Evolutionary conservation across 2,888 invertebrate species (phyloP).

Genomic region (Drosophila siamana): DNA sequence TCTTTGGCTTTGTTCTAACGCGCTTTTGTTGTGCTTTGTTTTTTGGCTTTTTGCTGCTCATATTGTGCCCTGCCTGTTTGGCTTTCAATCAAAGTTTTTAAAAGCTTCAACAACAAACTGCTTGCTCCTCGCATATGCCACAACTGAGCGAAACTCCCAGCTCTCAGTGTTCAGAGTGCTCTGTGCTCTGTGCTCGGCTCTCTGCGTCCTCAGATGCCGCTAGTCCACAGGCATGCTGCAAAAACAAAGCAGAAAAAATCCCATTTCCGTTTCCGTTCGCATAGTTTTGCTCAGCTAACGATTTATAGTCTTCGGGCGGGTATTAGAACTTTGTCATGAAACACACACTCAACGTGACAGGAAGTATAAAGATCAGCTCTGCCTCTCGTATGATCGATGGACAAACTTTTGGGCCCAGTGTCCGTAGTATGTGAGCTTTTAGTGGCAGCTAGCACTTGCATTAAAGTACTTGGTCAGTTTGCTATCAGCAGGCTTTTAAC

Average conservation of each 20-base stretch:
- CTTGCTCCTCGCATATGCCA: constrained; percentile 62
- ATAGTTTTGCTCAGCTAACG: constrained; percentile 53
- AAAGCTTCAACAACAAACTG: constrained; percentile 73
- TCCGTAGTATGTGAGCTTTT: neutral
- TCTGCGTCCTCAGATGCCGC: constrained; percentile 35
- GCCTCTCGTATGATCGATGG: constrained; percentile 10
- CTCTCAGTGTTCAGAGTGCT: constrained; percentile 17
- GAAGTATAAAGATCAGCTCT: constrained; percentile 27
- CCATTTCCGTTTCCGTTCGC: constrained; percentile 77
- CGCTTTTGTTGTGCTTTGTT: constrained; percentile 65
- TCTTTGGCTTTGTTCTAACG: constrained; percentile 63
- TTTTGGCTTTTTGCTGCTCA: constrained; percentile 59
- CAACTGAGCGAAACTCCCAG: constrained; percentile 11
- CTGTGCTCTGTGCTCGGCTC: constrained; percentile 4
- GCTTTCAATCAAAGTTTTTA: constrained; percentile 79
- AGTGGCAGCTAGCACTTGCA: neutral
- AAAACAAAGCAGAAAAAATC: constrained; percentile 32
- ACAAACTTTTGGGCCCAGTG: neutral
- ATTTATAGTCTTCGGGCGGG: constrained; percentile 58
- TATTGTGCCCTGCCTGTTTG: constrained; percentile 66
- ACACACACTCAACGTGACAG: constrained; percentile 15
- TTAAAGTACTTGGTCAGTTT: neutral
- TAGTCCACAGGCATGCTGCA: constrained; percentile 42
- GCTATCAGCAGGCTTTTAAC: neutral
- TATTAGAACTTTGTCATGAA: constrained; percentile 47